Conservation (phyloP, 2,797 vertebrate species). For the Margarornis squamiger region DNA sequence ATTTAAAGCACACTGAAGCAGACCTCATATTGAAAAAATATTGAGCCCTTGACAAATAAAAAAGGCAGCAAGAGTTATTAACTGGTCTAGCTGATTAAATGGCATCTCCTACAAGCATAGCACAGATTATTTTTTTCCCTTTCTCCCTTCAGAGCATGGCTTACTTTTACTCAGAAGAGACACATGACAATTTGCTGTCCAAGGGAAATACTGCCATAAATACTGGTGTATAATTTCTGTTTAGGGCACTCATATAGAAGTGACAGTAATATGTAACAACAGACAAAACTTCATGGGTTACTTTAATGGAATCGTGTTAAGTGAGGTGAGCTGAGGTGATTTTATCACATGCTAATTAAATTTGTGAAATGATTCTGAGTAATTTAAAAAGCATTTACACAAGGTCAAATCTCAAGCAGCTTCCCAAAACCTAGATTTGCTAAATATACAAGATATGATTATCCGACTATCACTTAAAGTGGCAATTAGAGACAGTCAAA, state of each 20-base stretch:
- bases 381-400: slow-evolving; percentile 64
- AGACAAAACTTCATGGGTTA: neutral
- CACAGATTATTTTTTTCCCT: neutral
- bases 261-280: slow-evolving; percentile 9
- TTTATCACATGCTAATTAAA: slow-evolving; percentile 50
- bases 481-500: slow-evolving; percentile 27
- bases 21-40: slow-evolving; percentile 79
- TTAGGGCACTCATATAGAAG: neutral
- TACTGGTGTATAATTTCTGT: neutral
- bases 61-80: slow-evolving; percentile 73
- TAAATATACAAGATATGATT: slow-evolving; percentile 45
- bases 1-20: slow-evolving; percentile 75
- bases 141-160: neutral
- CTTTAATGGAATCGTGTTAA: slow-evolving; percentile 11
- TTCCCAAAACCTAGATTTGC: slow-evolving; percentile 48
- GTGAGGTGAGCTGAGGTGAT: slow-evolving; percentile 25
- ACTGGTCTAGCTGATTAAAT: slow-evolving; percentile 73
- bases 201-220: slow-evolving; percentile 28
- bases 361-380: slow-evolving; percentile 56
- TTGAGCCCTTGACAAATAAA: slow-evolving; percentile 79
- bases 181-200: neutral
- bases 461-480: slow-evolving; percentile 21
- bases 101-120: slow-evolving; percentile 53
- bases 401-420: slow-evolving; percentile 53
- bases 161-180: slow-evolving; percentile 37